These are phyloP conservation scores for Cosmopolites sordidus DNA, from an alignment of 2,888 invertebrate species.

Conservation along the genomic window DNA sequence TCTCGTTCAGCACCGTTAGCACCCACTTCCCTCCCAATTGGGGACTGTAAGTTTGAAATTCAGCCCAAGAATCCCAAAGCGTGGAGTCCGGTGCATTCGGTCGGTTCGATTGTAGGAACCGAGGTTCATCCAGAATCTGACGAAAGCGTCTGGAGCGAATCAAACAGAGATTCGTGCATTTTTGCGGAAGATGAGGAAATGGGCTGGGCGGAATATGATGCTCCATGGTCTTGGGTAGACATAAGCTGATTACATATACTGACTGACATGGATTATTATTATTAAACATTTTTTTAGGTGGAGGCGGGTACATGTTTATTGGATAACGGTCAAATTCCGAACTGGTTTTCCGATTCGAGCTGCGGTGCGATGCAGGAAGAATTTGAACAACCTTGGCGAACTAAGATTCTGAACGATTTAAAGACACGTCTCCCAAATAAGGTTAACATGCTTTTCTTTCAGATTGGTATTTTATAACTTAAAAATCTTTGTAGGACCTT, in stretches of 20 bases:
- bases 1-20: slow-evolving; percentile 68
- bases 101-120: slow-evolving; percentile 77
- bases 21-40: slow-evolving; percentile 61
- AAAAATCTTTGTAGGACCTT: slow-evolving; percentile 7
- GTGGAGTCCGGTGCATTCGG: slow-evolving; percentile 85
- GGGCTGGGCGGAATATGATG: slow-evolving; percentile 76
- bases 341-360: slow-evolving; percentile 58
- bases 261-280: neutral
- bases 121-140: slow-evolving; percentile 85
- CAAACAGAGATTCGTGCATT: slow-evolving; percentile 67
- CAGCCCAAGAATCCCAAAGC: slow-evolving; percentile 76
- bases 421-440: slow-evolving; percentile 41
- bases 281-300: slow-evolving; percentile 26
- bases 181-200: slow-evolving; percentile 76
- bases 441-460: slow-evolving; percentile 4
- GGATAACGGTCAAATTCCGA: slow-evolving; percentile 67
- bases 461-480: neutral
- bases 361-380: slow-evolving; percentile 53
- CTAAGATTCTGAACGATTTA: slow-evolving; percentile 66
- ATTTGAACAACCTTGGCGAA: slow-evolving; percentile 69
- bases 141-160: slow-evolving; percentile 72
- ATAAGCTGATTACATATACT: too few relatives aligned
- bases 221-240: slow-evolving; percentile 69
- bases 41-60: slow-evolving; percentile 62
- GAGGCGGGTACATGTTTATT: slow-evolving; percentile 67